Conservation (phyloP, 2,113 vertebrate genomes). For the Crypturellus undulatus region DNA sequence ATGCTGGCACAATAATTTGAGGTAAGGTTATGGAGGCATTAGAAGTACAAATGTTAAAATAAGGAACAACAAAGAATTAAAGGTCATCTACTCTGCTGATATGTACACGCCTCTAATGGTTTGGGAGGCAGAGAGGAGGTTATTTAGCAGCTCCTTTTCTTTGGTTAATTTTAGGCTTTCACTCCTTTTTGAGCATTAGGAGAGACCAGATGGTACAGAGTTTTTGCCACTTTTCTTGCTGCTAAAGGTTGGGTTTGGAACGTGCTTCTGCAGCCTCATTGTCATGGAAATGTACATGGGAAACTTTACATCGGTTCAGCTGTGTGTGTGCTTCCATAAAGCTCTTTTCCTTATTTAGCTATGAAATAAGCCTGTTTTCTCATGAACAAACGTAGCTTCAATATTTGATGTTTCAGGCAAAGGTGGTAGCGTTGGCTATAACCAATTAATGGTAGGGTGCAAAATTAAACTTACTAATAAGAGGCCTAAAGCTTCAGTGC, state of each 20-base stretch:
- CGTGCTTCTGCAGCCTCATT: conserved; percentile 48
- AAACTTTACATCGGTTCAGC: conserved; percentile 39
- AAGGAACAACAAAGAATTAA: conserved; percentile 3
- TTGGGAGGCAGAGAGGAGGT: background rate
- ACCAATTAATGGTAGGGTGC: background rate
- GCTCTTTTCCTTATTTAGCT: conserved; percentile 32
- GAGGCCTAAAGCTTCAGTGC: background rate
- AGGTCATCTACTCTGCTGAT: background rate
- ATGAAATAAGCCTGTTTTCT: background rate
- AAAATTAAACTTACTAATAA: background rate
- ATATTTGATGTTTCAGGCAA: background rate
- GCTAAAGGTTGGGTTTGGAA: conserved; percentile 26
- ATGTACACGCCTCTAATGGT: background rate
- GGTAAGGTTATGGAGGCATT: background rate
- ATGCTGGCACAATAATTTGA: background rate
- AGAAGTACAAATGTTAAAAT: background rate
- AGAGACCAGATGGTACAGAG: conserved; percentile 68
- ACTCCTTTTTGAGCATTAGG: conserved; percentile 12
- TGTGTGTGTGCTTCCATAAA: conserved; percentile 20
- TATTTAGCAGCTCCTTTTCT: conserved; percentile 29
- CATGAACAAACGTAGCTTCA: background rate
- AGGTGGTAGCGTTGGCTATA: background rate
- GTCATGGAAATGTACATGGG: conserved; percentile 61
- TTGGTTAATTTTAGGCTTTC: conserved; percentile 59
- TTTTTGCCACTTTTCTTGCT: conserved; percentile 58